Base-by-base conservation (phyloP, 2,888 invertebrate genomes). In the Drepana falcataria region DNA sequence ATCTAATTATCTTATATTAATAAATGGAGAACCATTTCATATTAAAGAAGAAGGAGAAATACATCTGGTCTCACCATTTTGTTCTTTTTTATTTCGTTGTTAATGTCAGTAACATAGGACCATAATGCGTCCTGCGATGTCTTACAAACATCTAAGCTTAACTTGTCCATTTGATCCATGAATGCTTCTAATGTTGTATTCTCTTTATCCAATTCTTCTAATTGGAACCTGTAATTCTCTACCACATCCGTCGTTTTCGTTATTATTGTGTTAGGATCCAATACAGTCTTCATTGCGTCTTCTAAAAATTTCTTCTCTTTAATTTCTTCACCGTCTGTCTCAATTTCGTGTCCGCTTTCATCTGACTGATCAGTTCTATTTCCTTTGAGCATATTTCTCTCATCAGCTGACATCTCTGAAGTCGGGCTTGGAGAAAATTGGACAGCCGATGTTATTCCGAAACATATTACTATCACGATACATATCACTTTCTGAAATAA, bases 381-480 rank as follows among this genome's bases (percentile, higher is more conserved):
- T 48, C 53, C 58, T 59, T 77, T 83, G 56, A 53, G 68, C 40
- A 67, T 48, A 55, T 65, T 78, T 65, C 77, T 87, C 34, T 88
- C 89, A 60, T 90, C 90, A 44, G 79, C 70, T 54, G 88, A 88
- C 67, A 89, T 87, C 59, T 88, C 90, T 62, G 90, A 90, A 7
- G 80, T 81, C 5, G 87, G 85, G 64, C 83, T 87, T 47, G 69
- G 68, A 55, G 73, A 73, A 66, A 76, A 84, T 56, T 85, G 81
- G 35, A 88, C 75, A 7, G 81, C 79, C 44, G 63, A 62, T 63
- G 78, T 69, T 52, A 73, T 59, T 55, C 77, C 71, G 51, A 79
- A 33, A 51, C 51, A 60, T 21, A 21, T 21, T 55, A 79, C 58
- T 58, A 63, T 65, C 60, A 74, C 61, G 55, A 76, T 59, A 63